Conservation (phyloP, 2,888 invertebrate genomes). For the Spicauda simplicius region DNA sequence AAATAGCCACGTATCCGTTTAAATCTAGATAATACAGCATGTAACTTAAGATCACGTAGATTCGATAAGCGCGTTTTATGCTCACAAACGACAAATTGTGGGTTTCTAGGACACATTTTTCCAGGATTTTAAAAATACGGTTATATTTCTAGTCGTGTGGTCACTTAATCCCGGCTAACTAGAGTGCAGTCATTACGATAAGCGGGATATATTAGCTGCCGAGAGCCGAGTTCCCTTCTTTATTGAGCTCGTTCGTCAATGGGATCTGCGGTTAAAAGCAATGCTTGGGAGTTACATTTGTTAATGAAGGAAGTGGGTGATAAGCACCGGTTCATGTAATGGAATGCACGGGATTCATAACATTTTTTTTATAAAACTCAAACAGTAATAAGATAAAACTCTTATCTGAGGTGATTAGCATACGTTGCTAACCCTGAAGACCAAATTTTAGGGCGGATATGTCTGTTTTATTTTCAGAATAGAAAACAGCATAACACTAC, state of each 20-base stretch:
- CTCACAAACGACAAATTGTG: constrained; percentile 14
- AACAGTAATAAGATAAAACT: too few relatives aligned
- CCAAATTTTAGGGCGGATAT: too few relatives aligned
- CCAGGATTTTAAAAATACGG: constrained; percentile 31
- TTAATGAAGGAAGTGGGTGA: not conserved
- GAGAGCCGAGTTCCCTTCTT: constrained; percentile 17
- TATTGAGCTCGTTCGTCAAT: constrained; percentile 21
- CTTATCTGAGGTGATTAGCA: too few relatives aligned
- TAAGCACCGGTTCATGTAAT: not conserved
- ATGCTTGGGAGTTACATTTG: constrained; percentile 5
- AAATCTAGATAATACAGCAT: not conserved
- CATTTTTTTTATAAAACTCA: too few relatives aligned
- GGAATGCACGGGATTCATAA: not conserved
- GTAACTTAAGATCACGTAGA: not conserved
- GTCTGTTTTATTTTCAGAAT: too few relatives aligned
- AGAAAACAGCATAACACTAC: too few relatives aligned
- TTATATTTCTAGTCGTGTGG: constrained; percentile 37
- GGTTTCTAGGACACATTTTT: constrained; percentile 10
- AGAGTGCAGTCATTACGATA: constrained; percentile 46
- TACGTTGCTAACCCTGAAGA: too few relatives aligned
- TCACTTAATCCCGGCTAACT: constrained; percentile 47
- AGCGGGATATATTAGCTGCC: constrained; percentile 43
- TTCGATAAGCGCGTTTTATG: not conserved
- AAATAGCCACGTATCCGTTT: not conserved
- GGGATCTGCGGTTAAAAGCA: constrained; percentile 13